Base-by-base conservation (phyloP, 2,113 vertebrate species). In the Fregata magnificens region DNA sequence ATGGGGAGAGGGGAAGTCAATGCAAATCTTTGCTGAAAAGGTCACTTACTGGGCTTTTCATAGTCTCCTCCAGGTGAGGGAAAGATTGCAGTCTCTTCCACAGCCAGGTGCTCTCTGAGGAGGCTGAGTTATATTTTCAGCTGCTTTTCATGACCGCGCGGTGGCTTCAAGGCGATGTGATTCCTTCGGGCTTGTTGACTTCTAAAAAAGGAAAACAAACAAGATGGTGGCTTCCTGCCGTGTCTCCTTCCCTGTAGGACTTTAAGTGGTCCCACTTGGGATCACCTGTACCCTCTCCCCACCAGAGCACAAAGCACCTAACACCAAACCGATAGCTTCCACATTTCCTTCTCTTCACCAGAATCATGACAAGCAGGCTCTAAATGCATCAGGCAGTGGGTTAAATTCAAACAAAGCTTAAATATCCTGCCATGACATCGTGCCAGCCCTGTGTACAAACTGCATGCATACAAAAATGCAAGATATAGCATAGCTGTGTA, bases 171-270 rank as follows among this genome's bases (percentile, higher is more conserved):
- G 53, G 87, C 2, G 9, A 40, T 16, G 53, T 5, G 42, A 78
- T 67, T 66, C 76, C 59, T 81, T 59, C 58, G 62, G 36, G 66
- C 44, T 56, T 77, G 45, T 10, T 63, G 76, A 38, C 38, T 90
- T 77, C 70, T 81, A 13, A 87, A 62, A 79, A 58, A 80, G 26
- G 34, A 93, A 92, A 93, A 83, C 71, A 93, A 97, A 84, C 50
- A 88, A 52, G 24, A 21, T 2, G 6, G n/a, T 74, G 85, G 42
- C 38, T 58, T 73, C 62, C 8, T 81, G 47, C 69, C 0, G 3
- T 24, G 42, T 63, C 47, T 42, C 32, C 28, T 45, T 62, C 53
- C 45, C 32, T 83, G 59, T 16, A 22, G 79, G 36, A 21, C 38
- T 85, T 83, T 13, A 56, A 53, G 4, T 0, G 1, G 13, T 47